These are phyloP conservation scores for Rhinogobius similis DNA, from an alignment of 2,113 vertebrate species.

Conservation along the genomic window DNA sequence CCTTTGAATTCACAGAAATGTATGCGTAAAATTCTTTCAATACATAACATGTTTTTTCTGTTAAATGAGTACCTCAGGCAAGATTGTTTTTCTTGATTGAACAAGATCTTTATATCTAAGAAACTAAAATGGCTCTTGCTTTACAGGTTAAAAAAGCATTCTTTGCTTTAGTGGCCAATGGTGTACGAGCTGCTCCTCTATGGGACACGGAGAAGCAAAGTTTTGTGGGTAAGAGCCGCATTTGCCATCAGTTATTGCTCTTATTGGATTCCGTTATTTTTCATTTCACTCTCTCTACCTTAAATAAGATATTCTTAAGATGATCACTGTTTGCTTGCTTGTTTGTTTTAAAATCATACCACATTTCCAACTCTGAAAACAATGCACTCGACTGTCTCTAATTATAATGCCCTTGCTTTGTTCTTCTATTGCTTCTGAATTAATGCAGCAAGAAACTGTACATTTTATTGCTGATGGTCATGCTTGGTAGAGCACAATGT, in stretches of 20 bases:
- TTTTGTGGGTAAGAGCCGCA: constrained; percentile 90
- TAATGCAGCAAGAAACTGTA: constrained; percentile 6
- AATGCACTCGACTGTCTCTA: not conserved
- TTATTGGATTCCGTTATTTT: too few relatives aligned
- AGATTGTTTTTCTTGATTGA: not conserved
- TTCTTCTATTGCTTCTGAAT: not conserved
- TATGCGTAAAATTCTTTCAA: not conserved
- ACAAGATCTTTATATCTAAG: not conserved
- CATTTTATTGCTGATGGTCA: constrained; percentile 14
- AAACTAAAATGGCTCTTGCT: constrained; percentile 5
- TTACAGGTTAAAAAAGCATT: constrained; percentile 96
- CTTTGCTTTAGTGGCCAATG: constrained; percentile 96
- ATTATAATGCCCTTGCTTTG: constrained; percentile 3
- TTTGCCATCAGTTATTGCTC: not conserved
- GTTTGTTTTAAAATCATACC: not conserved
- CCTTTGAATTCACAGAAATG: constrained; percentile 22
- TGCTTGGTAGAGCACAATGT: constrained; percentile 16
- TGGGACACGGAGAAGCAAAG: constrained; percentile 98
- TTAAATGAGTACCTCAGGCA: not conserved
- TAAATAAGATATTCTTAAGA: not conserved
- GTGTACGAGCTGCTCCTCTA: constrained; percentile 93
- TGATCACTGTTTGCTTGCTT: not conserved
- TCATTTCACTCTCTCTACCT: not conserved
- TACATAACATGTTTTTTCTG: not conserved
- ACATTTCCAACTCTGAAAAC: not conserved